Evolutionary conservation across 2,113 vertebrate genomes (phyloP), one percentile per base, ranked within the genome.

Genomic region (Gila orcuttii): DNA sequence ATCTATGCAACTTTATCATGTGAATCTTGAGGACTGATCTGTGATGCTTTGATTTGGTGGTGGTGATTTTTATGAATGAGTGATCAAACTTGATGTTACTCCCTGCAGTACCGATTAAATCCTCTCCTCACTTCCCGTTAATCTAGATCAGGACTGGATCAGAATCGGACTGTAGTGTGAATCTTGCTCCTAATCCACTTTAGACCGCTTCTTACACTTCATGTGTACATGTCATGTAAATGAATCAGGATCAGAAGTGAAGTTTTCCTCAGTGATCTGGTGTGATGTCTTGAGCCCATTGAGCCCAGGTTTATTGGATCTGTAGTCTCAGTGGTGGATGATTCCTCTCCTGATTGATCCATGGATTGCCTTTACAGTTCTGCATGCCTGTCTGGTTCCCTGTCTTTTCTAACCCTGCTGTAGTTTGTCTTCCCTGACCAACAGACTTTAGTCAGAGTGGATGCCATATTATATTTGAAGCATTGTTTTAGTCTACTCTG

Each of bases 251-350:
- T 11, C 45, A 60, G 31, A 64, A 55, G 50, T 31, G 17, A 68
- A 28, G 66, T 78, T 69, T 39, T n/a, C 15, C 12, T 83, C 33
- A 55, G n/a, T 57, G 60, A 45, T 73, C 36, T 66, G 25, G 71
- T 60, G 36, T 39, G 45, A 55, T 75, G 62, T 28, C 15, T 81
- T 39, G 69, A 82, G 71, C 28, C 39, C 23, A 71, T 12, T 62
- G 64, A 68, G 42, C 57, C 11, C 28, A 81, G 73, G 62, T 47
- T 89, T 39, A 75, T 87, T 79, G 87, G 88, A 84, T 87, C 84
- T 86, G 69, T 81, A 69, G 84, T 84, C 73, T 66, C 69, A 76
- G 3, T 85, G 33, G 11, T 59, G 78, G 45, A 86, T 64, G 42
- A 31, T 88, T 82, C 36, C 45, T 80, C 39, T 85, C 50, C 31